Conservation (phyloP, 2,797 vertebrate genomes). For the Hypotaenidia okinawae region DNA sequence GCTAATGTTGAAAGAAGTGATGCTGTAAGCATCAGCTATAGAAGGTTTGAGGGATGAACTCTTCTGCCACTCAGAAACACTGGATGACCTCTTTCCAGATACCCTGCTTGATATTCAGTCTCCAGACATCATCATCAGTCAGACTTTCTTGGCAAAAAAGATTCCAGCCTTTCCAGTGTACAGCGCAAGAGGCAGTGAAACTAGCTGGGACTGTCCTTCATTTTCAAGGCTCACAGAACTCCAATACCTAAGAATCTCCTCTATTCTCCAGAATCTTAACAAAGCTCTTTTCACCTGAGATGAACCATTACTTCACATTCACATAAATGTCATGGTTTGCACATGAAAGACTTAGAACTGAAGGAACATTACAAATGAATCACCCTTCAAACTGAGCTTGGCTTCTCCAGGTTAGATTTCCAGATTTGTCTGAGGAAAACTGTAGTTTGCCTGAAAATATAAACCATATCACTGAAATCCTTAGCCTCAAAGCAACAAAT, state of each 20-base stretch:
- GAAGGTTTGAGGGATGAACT: background rate
- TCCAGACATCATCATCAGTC: background rate
- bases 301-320: background rate
- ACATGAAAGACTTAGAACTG: background rate
- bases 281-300: background rate
- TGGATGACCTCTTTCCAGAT: background rate
- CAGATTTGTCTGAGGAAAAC: background rate
- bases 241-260: background rate
- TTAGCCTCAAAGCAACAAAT: background rate
- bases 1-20: background rate
- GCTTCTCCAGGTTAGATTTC: background rate
- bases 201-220: background rate
- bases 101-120: background rate
- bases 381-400: background rate
- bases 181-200: background rate
- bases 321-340: background rate
- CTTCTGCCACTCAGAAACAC: background rate
- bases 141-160: background rate
- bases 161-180: background rate
- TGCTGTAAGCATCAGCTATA: background rate
- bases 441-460: background rate
- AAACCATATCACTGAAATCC: background rate
- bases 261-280: background rate
- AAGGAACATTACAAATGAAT: background rate
- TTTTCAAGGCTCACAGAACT: background rate